Base-by-base conservation (phyloP, 1,140 invertebrate genomes). In the Cylas formicarius region DNA sequence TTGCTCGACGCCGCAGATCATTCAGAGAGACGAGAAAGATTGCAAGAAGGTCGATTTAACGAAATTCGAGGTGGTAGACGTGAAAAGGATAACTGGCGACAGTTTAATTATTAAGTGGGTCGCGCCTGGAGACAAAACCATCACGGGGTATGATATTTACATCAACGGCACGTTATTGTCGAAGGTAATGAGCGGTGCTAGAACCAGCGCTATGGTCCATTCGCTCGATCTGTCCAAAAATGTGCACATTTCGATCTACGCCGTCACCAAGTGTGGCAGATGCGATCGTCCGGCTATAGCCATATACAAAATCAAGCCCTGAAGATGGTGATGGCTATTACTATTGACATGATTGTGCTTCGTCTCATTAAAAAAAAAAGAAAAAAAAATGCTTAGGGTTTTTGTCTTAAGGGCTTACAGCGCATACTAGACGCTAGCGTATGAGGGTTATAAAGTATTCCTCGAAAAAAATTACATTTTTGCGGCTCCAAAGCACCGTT, bases 101-200 rank as follows among this genome's bases (percentile, higher is more conserved):
- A 57, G 57, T 23, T 39, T 59, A 10, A 48, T 59, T 14, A 42
- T 59, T 9, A 55, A 57, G 42, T 59, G 57, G 57, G 50, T 24
- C 21, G 28, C 40, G 11, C 48, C 52, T 2, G 27, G 39, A 26
- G 33, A 22, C 24, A 31, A 27, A 10, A n/a, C 35, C 11, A 29
- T 57, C 3, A 46, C 28, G 13, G 57, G 57, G 1, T 59, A 59
- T 28, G 57, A 59, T 24, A 49, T 59, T 10, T 46, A 38, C 17
- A 47, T 57, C 3, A 49, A 59, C 18, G 53, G 53, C 1, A 17
- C 52, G 4, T 11, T 57, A 10, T 44, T 53, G 13, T 55, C 57
- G 2, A 50, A 52, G 16, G 53, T 59, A 4, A 50, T 48, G 48
- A 57, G 55, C 35, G 48, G 43, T 0, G 35, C 35, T 24, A 42